Base-by-base conservation (phyloP, 2,797 vertebrate genomes). In the Steatocranus sp. region DNA sequence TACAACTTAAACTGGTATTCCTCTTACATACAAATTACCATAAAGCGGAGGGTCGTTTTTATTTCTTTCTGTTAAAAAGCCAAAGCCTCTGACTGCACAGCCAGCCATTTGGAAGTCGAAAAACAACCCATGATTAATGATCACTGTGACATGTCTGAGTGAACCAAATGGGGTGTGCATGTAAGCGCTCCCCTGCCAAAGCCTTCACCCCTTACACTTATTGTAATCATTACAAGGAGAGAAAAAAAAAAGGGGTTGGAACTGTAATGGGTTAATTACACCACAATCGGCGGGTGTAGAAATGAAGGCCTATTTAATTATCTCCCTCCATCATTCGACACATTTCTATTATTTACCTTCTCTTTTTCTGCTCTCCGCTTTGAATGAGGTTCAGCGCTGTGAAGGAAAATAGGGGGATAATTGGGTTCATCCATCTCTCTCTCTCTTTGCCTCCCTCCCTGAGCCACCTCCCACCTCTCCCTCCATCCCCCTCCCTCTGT, bases 371-470 rank as follows among this genome's bases (percentile, higher is more conserved):
- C 84, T 86, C 82, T 58, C 83, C 50, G 85, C 91, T 89, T 90
- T 91, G 91, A 93, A 88, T 84, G 86, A 75, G 84, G 78, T 86
- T 92, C 89, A 82, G 84, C 27, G 53, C 83, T 38, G 32, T 83
- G 83, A 91, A 88, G 85, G 89, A 94, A 95, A 95, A 95, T 90
- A 92, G 78, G 75, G 32, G 88, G 76, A 94, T 96, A 96, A 96
- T 95, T 96, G 91, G 90, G 93, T 93, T 94, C 94, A 96, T 96
- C 95, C 93, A 94, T 96, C 95, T 96, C 90, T 74, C 73, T 20
- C 54, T 96, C 94, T 96, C 89, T 79, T 66, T 36, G 56, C 50
- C 75, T 43, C 70, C 78, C 58, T 46, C 70, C 32, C 74, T 15
- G 7, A 48, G 25, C 68, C 75, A 56, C 30, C 70, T 54, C 74